Conservation (phyloP, 2,797 vertebrate species). For the Heterohyrax brucei region DNA sequence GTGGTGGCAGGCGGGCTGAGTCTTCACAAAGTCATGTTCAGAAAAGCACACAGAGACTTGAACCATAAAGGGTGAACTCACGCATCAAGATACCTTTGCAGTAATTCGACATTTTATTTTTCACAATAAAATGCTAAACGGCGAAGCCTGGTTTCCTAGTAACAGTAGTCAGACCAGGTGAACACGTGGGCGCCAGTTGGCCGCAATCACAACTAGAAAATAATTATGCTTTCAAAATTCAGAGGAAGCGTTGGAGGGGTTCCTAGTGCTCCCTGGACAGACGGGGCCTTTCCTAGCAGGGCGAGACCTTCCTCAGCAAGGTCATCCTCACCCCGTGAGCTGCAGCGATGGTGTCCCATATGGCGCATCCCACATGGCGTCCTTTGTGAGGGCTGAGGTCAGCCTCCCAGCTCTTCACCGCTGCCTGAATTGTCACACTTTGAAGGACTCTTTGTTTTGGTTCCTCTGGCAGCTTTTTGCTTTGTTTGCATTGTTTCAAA, state of each 20-base stretch:
- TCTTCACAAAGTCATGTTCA: constrained; percentile 63
- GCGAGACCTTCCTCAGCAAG: not conserved
- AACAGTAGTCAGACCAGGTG: constrained; percentile 85
- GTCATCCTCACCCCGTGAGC: not conserved
- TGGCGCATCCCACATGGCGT: not conserved
- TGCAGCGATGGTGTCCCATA: no score
- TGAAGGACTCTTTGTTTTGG: not conserved
- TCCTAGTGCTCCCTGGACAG: not conserved
- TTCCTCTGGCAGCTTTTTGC: not conserved
- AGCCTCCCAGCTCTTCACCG: not conserved
- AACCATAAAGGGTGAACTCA: constrained; percentile 64
- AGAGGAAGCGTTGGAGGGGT: not conserved
- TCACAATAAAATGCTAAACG: constrained; percentile 62
- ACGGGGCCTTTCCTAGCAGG: not conserved
- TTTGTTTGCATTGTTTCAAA: constrained; percentile 8
- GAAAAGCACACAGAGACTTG: constrained; percentile 30
- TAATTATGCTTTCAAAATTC: constrained; percentile 49
- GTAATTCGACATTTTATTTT: constrained; percentile 73
- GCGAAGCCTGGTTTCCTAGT: constrained; percentile 84
- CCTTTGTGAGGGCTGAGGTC: not conserved
- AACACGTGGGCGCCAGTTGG: constrained; percentile 44
- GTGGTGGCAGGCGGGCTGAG: not conserved
- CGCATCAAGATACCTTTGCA: constrained; percentile 51
- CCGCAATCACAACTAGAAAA: no score
- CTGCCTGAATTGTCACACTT: constrained; percentile 42